A percentile compares a stretch with the other conserved stretches of the same genome.
Evolutionary conservation across 92 coral and sea anemone species (phyloP).

Genomic region (Umimayanthus kanabou): DNA sequence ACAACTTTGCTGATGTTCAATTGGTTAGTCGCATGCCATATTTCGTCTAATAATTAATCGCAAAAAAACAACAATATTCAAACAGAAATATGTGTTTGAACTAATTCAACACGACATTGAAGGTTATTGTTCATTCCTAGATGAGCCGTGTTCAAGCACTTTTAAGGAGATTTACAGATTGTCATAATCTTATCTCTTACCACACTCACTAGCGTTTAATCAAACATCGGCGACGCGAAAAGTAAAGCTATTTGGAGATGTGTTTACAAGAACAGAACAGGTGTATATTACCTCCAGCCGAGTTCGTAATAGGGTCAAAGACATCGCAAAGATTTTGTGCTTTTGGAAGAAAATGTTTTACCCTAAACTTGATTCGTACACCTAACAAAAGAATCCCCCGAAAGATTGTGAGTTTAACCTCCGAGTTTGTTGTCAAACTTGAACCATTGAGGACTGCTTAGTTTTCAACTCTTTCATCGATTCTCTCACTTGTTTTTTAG

Average conservation of each 20-base stretch:
- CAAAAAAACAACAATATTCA: neutral
- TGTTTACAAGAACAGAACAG: conserved; percentile 30
- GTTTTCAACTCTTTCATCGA: too few species aligned
- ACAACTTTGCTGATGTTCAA: neutral
- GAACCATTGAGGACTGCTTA: too few species aligned
- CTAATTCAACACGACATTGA: neutral
- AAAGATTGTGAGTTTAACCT: neutral
- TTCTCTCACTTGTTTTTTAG: neutral
- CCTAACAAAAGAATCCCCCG: neutral
- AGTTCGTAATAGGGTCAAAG: neutral
- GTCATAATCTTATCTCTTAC: neutral
- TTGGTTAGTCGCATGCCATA: neutral
- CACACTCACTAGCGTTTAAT: neutral
- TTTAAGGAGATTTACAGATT: neutral
- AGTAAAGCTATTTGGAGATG: neutral
- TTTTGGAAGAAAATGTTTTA: neutral
- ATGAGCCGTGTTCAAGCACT: neutral
- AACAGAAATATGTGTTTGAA: neutral
- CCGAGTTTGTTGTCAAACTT: neutral
- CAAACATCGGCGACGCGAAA: neutral
- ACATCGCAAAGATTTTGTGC: neutral
- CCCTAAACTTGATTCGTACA: neutral
- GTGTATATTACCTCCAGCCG: conserved; percentile 6
- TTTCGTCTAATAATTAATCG: neutral
- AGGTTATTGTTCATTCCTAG: neutral